Base-by-base conservation (phyloP, 2,888 invertebrate genomes). In the Dryomyza anilis region DNA sequence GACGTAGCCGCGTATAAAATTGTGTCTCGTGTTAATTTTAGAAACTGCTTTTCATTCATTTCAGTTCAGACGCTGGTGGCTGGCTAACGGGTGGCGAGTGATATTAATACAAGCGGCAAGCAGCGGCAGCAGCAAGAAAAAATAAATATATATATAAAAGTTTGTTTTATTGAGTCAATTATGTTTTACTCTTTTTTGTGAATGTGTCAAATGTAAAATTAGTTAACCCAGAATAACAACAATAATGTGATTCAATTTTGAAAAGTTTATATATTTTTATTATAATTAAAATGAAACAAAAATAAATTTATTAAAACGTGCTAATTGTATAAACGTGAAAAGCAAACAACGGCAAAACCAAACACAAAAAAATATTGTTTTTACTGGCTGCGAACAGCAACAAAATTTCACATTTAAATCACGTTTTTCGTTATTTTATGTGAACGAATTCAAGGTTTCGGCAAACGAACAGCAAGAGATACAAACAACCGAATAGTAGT, bases 31-130 rank as follows among this genome's bases (percentile, higher is more conserved):
- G 76, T 77, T 78, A 79, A 77, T 75, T 79, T 79, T 78, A 79
- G 78, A 80, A 78, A 77, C 75, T 75, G 74, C 74, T 74, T 67
- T 73, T 69, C 71, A 72, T 78, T 81, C 80, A 80, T 78, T 81
- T 80, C 74, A 75, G 75, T 81, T 82, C 75, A 76, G 78, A 72
- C 75, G 75, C 74, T 77, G 76, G 72, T 71, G 68, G 74, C 72
- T 71, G 69, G 74, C 71, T 72, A 73, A 70, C 76, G 75, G 72
- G 72, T 65, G 68, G 58, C 68, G 67, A 69, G 23, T 30, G 57
- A 65, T 43, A 64, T 33, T 55, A 56, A 56, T 10, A 27, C 14
- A 57, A 16, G 10, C 14, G 10, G 57, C 3, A 25, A 8, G 23
- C n/a, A 16, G 29, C 21, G 39, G 39, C 25, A 43, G 12, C 25